Evolutionary conservation across 2,113 vertebrate species (phyloP).

Genomic region (Acinonyx jubatus): DNA sequence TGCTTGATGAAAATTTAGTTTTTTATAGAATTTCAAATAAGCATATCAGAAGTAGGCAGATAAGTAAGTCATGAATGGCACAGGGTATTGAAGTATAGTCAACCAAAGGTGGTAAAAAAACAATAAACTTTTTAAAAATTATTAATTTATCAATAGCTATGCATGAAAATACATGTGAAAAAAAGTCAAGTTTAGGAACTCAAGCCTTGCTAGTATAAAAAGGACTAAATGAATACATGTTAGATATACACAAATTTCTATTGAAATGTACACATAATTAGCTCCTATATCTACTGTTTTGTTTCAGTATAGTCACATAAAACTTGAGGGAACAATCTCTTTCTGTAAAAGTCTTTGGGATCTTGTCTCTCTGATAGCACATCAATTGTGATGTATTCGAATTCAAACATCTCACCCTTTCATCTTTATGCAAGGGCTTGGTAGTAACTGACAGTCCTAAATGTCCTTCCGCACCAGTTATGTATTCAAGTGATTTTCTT

Average conservation of each 20-base stretch:
- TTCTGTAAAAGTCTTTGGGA: conserved; percentile 39
- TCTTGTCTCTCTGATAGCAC: conserved; percentile 35
- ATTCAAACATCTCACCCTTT: conserved; percentile 8
- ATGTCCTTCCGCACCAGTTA: neutral
- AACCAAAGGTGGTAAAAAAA: conserved; percentile 14
- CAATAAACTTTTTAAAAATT: neutral
- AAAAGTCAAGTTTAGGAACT: conserved; percentile 27
- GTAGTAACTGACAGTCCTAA: neutral
- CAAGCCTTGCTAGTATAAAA: neutral
- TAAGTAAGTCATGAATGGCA: neutral
- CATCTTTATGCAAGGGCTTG: neutral
- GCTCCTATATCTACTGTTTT: conserved; percentile 14
- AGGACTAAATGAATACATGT: neutral
- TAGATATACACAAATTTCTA: conserved; percentile 29
- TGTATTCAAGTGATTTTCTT: neutral
- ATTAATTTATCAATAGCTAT: neutral
- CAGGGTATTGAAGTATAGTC: neutral
- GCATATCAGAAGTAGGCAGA: neutral
- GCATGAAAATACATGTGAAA: neutral
- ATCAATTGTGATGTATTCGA: neutral
- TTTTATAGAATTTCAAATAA: conserved; percentile 19
- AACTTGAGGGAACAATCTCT: conserved; percentile 16
- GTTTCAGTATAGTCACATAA: conserved; percentile 2
- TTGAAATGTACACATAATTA: conserved; percentile 1
- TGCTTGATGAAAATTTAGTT: conserved; percentile 24